phyloP scores from a whole-genome alignment of 2,797 vertebrate species.

The Novumbra hubbsi region DNA sequence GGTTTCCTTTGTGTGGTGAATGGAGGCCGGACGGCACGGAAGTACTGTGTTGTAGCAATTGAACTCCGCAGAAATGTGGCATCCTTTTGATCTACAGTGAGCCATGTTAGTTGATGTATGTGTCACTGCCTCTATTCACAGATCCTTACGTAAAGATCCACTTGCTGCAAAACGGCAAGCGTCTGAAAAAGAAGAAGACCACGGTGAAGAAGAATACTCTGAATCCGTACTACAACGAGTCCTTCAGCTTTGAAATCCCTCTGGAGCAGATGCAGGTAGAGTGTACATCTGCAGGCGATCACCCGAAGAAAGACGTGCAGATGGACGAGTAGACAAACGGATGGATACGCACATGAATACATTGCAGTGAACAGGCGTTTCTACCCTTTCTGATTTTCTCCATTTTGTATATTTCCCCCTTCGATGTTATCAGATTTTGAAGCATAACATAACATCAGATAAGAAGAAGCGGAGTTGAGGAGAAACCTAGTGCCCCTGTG shows the following conservation, averaged over 20 bases:
- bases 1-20: neutral
- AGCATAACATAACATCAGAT: no score
- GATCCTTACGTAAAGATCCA: conserved; percentile 99
- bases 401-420: no score
- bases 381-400: no score
- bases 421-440: no score
- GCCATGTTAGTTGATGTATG: neutral
- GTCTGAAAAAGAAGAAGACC: conserved; percentile 98
- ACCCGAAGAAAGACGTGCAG: neutral
- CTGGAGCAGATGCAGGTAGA: conserved; percentile 96
- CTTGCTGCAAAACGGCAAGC: conserved; percentile 93
- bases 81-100: no score
- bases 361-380: no score
- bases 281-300: neutral
- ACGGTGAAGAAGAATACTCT: conserved; percentile 98
- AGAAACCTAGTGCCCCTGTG: no score
- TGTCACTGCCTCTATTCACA: conserved; percentile 48
- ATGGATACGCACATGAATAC: neutral
- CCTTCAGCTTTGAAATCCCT: conserved; percentile 98
- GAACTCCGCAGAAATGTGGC: neutral
- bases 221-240: conserved; percentile 98
- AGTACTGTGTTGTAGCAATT: neutral
- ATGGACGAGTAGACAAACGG: neutral
- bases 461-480: no score
- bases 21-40: neutral